Evolutionary conservation across 2,888 invertebrate genomes (phyloP), one percentile per base, ranked within the genome.

Genomic region (Drosophila stalkeri): DNA sequence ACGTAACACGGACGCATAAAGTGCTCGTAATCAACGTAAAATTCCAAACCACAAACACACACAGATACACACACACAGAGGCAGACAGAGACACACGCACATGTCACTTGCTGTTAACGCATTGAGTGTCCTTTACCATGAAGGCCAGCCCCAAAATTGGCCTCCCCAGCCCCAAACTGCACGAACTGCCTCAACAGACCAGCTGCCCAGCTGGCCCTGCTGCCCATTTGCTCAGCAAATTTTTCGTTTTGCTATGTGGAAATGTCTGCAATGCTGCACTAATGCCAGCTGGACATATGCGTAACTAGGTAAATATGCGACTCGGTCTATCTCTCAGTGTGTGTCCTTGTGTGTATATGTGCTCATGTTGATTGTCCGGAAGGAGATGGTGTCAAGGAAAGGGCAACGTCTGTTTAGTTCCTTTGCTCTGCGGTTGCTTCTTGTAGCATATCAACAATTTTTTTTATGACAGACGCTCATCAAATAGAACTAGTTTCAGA

Each of bases 11-110:
- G 68, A 71, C 74, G 69, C 84, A 89, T 87, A 84, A 84, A 84
- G 83, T 89, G 86, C 90, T 89, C 77, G 84, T 85, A 89, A 89
- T 85, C 84, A 89, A 85, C 84, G 83, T 87, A 80, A 85, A 84
- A 87, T 83, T 87, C 80, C 82, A 82, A 64, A 65, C 52, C 78
- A 71, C 81, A 77, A 73, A 75, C 63, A 63, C 63, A 63, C 55
- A 54, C 75, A 57, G 46, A 39, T 16, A 64, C 41, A 44, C 47
- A 37, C 18, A 44, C 46, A 43, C 39, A 11, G 12, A 43, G 44
- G 57, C 57, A 44, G 27, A n/a, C 37, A 18, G 27, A 27, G 8
- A 16, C 56, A 43, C 56, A 44, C 16, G 47, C 56, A 63, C 64
- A 63, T 80, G 81, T 77, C 72, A 81, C 64, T 64, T 60, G 77